Evolutionary conservation across 2,113 vertebrate genomes (phyloP), one percentile per base, ranked within the genome.

Genomic region (Haemorhous mexicanus): DNA sequence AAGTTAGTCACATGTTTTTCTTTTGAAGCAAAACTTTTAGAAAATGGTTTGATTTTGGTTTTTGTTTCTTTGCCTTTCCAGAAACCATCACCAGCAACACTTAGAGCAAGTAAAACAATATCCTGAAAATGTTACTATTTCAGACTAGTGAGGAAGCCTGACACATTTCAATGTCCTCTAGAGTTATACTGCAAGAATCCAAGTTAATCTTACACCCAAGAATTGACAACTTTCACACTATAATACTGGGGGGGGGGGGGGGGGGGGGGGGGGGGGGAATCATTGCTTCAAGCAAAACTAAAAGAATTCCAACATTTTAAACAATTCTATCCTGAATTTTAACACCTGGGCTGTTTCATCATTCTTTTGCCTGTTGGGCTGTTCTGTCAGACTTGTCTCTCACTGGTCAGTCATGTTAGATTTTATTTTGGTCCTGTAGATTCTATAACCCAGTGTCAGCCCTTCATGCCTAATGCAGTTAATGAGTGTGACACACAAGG

Each of bases 361-460:
- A 14, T 33, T 84, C 39, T 68, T 90, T 61, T 75, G 33, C 81
- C 52, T 79, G 13, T 11, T 3, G 32, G 73, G 41, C n/a, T 89
- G 24, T 43, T 85, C 27, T 53, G 43, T n/a, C 44, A 79, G n/a
- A 61, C 53, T 50, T 66, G 39, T 47, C 52, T 63, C 74, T 77
- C 39, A 53, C 41, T 10, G 0, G 33, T 67, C 75, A 62, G 56
- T 44, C 3, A 2, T 2, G 44, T 59, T 10, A 43, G 22, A 9
- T 24, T 75, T 80, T 37, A 17, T 11, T 96, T 96, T 96, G 96
- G 95, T 97, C 95, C 96, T 93, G 58, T 2, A 68, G 56, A 59
- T 43, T 23, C 61, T 27, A 10, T 23, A 88, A 64, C 16, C 39
- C 64, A 59, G 12, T 17, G 37, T 49, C 55, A 87, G 39, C 79